A percentile compares a stretch with the other conserved stretches of the same genome.
phyloP scores from a whole-genome alignment of 1,140 invertebrate genomes.

The Eurosta solidaginis region DNA sequence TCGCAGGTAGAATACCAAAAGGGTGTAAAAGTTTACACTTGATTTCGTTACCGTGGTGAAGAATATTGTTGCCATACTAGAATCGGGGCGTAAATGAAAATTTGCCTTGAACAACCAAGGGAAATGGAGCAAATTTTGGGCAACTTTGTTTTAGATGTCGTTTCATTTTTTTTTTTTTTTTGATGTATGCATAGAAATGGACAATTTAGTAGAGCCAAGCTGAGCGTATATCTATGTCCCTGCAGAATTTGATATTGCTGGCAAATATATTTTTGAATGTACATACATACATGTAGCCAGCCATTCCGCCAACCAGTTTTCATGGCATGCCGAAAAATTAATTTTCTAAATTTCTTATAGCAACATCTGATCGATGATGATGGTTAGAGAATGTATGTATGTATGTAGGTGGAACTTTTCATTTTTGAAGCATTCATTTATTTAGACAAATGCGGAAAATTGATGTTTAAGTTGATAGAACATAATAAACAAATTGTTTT shows the following conservation, averaged over 20 bases:
- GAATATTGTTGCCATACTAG: not conserved
- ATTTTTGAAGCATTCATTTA: no score
- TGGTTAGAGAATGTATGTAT: no score
- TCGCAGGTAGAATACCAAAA: no score
- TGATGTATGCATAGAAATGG: not conserved
- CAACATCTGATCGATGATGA: no score
- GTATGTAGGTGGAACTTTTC: no score
- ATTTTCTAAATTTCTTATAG: not conserved
- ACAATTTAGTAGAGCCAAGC: not conserved
- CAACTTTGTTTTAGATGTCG: not conserved
- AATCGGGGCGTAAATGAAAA: not conserved
- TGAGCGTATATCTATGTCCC: not conserved
- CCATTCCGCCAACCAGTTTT: not conserved
- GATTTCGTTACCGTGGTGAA: no score
- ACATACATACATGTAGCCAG: not conserved
- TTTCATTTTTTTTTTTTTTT: no score
- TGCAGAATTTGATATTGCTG: not conserved
- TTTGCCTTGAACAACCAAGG: not conserved
- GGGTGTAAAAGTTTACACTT: no score
- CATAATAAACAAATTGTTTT: no score
- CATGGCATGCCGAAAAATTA: constrained; percentile 9
- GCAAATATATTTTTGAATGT: not conserved
- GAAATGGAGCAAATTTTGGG: not conserved
- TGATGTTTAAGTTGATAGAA: no score
- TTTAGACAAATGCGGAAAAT: no score